Evolutionary conservation across 2,888 invertebrate genomes (phyloP), one percentile per base, ranked within the genome.

Genomic region (Cheilosia soror): DNA sequence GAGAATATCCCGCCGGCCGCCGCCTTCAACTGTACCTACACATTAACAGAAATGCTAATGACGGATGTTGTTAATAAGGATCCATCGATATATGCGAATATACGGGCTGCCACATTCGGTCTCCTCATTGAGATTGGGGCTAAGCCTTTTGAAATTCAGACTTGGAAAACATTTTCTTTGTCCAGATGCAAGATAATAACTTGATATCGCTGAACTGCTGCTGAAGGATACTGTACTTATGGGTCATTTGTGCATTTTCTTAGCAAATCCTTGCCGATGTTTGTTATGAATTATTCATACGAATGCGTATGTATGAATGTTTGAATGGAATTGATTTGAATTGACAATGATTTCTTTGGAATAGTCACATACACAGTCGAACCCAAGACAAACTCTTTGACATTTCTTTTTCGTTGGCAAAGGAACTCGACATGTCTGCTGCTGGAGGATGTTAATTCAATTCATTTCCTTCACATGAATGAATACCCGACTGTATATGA

Each of bases 31-130:
- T 40, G 9, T 49, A 1, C 49, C 4, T 37, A 65, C 58, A 63
- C 71, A 80, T 66, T 79, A 71, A 76, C 80, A 71, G 75, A 71
- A 84, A 84, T 75, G 80, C 80, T 84, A 84, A 84, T 76, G 80
- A 71, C 75, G 69, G 75, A 84, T 80, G 75, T 76, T 84, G 80
- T 53, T 80, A 80, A 75, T 84, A 75, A 79, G 69, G 79, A 68
- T 75, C 60, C 57, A 5, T 66, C 63, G 62, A 69, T 68, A 71
- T 79, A n/a, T 33, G 51, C 49, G 55, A 63, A 33, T 15, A 33
- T 15, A 7, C 47, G 15, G 15, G 53, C 27, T 11, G 60, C 60
- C 49, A 44, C 62, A 68, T 73, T 55, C 42, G 29, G 20, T 58
- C 25, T 15, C 27, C 57, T 69, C n/a, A 11, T 27, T 1, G n/a